Conservation (phyloP, 2,888 invertebrate species). For the Calameuta idolon region DNA sequence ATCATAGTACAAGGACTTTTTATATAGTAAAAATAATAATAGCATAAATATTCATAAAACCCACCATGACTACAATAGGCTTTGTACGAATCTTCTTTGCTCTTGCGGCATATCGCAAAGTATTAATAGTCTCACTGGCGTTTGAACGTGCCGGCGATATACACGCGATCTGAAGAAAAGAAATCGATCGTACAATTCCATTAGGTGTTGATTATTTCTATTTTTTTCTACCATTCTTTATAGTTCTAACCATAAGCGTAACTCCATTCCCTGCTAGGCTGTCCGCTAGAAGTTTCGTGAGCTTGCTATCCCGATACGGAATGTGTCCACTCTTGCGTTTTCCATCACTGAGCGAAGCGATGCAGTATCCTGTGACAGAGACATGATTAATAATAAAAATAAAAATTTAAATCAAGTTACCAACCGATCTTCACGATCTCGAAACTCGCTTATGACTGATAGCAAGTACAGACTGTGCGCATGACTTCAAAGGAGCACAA, state of each 20-base stretch:
- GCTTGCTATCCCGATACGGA: slow-evolving; percentile 93
- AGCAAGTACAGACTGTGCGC: background rate
- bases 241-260: slow-evolving; percentile 84
- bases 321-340: slow-evolving; percentile 86
- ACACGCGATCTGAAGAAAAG: slow-evolving; percentile 83
- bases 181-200: background rate
- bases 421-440: background rate
- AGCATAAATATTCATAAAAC: slow-evolving; percentile 36
- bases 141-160: slow-evolving; percentile 91
- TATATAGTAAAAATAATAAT: slow-evolving; percentile 11
- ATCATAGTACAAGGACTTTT: background rate
- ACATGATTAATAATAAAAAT: background rate
- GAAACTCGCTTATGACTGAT: background rate
- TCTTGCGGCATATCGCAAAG: slow-evolving; percentile 90
- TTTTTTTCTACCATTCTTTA: background rate
- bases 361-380: slow-evolving; percentile 83
- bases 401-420: background rate
- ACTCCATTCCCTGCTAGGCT: slow-evolving; percentile 95
- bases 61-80: slow-evolving; percentile 93
- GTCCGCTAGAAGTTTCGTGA: slow-evolving; percentile 93
- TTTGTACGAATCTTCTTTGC: slow-evolving; percentile 94
- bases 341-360: slow-evolving; percentile 88
- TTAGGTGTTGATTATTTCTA: background rate
- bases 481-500: background rate
- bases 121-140: slow-evolving; percentile 88